Conservation (phyloP, 2,113 vertebrate genomes). For the Dendrocopos noguchii region DNA sequence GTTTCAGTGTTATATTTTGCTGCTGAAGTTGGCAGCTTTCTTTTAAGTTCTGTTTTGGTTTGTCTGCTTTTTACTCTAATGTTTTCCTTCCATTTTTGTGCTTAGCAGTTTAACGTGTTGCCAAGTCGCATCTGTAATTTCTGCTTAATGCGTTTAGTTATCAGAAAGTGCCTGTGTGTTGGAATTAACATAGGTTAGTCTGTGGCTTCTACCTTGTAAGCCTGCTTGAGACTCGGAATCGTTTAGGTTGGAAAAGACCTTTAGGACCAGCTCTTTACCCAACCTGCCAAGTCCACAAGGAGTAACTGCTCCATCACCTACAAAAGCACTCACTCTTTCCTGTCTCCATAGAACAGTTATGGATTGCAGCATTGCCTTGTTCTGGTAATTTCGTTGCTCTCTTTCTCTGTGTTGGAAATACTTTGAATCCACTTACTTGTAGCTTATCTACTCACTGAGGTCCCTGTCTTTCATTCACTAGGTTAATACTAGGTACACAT, state of each 20-base stretch:
- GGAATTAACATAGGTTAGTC: fast-evolving
- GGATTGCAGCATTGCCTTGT: background rate
- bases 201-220: background rate
- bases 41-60: background rate
- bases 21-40: background rate
- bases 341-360: fast-evolving
- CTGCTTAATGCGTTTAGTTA: fast-evolving
- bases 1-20: background rate
- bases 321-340: background rate
- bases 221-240: background rate
- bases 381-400: background rate
- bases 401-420: background rate
- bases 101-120: background rate
- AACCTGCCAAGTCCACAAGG: background rate
- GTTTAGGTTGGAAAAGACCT: background rate
- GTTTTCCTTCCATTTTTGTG: background rate
- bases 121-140: background rate
- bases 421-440: background rate
- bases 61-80: fast-evolving
- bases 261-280: background rate
- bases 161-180: background rate
- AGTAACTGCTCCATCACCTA: background rate
- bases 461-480: background rate
- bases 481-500: background rate
- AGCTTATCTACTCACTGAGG: background rate